Conservation (phyloP, 1,140 invertebrate genomes). For the Leptinotarsa defecta region DNA sequence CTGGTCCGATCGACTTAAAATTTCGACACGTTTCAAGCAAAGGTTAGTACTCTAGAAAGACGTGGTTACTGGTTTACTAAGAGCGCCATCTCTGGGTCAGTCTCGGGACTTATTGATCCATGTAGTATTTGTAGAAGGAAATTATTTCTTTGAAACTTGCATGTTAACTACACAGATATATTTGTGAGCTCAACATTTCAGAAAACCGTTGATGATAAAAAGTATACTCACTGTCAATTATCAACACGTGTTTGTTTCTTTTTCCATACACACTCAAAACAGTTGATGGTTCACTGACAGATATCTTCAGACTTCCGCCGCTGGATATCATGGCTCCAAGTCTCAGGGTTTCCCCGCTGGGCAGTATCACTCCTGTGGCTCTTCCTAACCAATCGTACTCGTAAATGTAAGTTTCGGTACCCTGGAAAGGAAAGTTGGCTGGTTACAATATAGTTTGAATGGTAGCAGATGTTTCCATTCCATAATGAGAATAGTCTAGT, state of each 20-base stretch:
- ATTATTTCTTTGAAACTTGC: too few relatives aligned
- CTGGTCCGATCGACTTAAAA: too few relatives aligned
- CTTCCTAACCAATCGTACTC: conserved; percentile 86
- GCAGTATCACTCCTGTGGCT: conserved; percentile 80
- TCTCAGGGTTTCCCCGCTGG: conserved; percentile 85
- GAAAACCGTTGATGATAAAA: neutral
- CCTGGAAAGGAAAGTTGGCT: conserved; percentile 57
- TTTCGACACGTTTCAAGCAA: too few relatives aligned
- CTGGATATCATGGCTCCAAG: conserved; percentile 75
- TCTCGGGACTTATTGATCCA: too few relatives aligned
- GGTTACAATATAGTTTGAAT: too few relatives aligned
- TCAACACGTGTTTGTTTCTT: conserved; percentile 60
- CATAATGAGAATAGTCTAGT: too few relatives aligned
- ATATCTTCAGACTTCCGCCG: conserved; percentile 75
- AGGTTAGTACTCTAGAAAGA: too few relatives aligned
- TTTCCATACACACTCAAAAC: conserved; percentile 64
- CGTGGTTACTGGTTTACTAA: too few relatives aligned
- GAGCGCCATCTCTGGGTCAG: too few relatives aligned
- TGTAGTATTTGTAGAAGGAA: too few relatives aligned
- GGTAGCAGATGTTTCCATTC: too few relatives aligned
- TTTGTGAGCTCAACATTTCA: neutral
- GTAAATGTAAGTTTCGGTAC: conserved; percentile 86
- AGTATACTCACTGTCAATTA: conserved; percentile 58
- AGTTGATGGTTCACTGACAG: conserved; percentile 62
- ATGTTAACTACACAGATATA: too few relatives aligned